Percentiles rank a stretch among this genome's conserved stretches.
Evolutionary conservation across 2,113 vertebrate species (phyloP).

Genomic region (Oenanthe oenanthe): DNA sequence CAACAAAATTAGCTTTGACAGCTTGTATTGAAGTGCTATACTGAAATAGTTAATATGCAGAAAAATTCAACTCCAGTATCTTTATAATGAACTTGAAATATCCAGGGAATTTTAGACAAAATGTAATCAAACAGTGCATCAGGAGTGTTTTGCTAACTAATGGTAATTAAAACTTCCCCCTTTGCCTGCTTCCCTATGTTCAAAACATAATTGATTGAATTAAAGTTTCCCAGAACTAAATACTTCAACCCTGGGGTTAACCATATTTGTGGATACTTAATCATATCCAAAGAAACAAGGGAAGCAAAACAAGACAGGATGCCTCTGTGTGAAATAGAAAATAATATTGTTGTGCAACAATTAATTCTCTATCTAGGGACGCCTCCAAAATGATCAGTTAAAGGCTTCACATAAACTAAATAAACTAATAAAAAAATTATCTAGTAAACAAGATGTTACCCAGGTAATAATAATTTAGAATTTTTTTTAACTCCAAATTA

Average conservation of each 20-base stretch:
- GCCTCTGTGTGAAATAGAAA: conserved; percentile 9
- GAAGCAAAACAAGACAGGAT: conserved; percentile 35
- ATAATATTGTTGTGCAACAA: conserved; percentile 2
- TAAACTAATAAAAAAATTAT: background rate
- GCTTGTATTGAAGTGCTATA: background rate
- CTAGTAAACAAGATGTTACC: background rate
- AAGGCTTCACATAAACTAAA: background rate
- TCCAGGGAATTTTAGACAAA: background rate
- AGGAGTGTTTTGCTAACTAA: conserved; percentile 29
- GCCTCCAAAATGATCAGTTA: background rate
- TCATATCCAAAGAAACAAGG: conserved; percentile 32
- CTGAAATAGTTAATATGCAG: background rate
- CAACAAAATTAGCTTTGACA: background rate
- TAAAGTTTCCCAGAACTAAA: conserved; percentile 57
- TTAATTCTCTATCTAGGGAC: conserved; percentile 19
- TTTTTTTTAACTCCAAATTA: background rate
- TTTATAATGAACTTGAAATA: conserved; percentile 37
- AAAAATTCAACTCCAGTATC: background rate
- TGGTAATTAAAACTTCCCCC: conserved; percentile 45
- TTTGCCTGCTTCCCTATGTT: background rate
- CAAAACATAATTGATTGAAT: conserved; percentile 46
- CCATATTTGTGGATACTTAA: conserved; percentile 39
- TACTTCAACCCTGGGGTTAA: conserved; percentile 47
- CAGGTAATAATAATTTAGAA: background rate
- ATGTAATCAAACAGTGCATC: conserved; percentile 11